Percentiles rank a stretch among this genome's conserved stretches.
Conservation (phyloP, 2,888 invertebrate genomes). For the Subacronicta megacephala region DNA sequence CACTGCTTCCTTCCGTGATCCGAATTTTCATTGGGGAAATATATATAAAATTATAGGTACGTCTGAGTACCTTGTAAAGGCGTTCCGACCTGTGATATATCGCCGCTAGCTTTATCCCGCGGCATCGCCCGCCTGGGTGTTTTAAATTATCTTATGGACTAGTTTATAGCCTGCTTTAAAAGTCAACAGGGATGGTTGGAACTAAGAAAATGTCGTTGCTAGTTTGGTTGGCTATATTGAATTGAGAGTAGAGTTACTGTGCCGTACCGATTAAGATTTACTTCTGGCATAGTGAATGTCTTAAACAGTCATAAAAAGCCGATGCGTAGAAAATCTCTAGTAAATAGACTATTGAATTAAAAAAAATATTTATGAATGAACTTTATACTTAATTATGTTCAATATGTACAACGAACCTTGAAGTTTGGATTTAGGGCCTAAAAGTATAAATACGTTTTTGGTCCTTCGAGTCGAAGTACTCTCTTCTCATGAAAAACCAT, state of each 20-base stretch:
- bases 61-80: constrained; percentile 58
- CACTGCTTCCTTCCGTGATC: constrained; percentile 13
- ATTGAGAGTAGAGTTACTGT: constrained; percentile 20
- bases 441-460: no score
- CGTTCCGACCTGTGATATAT: constrained; percentile 63
- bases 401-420: no score
- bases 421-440: no score
- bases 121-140: constrained; percentile 60
- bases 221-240: constrained; percentile 39
- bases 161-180: constrained; percentile 57
- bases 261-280: constrained; percentile 13
- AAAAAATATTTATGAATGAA: no score
- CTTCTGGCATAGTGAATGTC: background rate
- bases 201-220: constrained; percentile 47
- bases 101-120: constrained; percentile 55
- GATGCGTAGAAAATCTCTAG: no score
- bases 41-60: constrained; percentile 50
- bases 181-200: constrained; percentile 54
- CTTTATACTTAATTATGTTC: background rate
- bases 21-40: constrained; percentile 43
- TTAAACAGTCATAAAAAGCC: no score
- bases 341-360: no score
- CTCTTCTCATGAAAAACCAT: no score
- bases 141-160: constrained; percentile 66
- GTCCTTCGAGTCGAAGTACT: no score